These are phyloP conservation scores for Oncorhynchus keta DNA, from an alignment of 2,113 vertebrate genomes.

Conservation along the genomic window DNA sequence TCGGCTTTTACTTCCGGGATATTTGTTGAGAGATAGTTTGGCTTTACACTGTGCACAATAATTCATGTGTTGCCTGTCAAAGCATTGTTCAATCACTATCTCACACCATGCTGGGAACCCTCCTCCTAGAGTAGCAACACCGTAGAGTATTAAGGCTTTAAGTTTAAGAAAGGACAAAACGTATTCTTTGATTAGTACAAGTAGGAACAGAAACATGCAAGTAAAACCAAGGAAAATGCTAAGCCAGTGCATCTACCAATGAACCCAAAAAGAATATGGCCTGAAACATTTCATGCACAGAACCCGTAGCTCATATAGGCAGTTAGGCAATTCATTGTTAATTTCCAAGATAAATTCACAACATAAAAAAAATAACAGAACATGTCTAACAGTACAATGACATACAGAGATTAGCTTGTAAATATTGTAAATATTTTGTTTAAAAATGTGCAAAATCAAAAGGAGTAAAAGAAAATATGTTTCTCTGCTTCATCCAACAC, in stretches of 20 bases:
- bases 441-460: neutral
- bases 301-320: neutral
- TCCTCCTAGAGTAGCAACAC: constrained; percentile 6
- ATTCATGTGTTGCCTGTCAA: neutral
- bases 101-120: neutral
- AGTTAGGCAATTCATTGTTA: neutral
- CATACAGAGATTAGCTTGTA: neutral
- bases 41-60: constrained; percentile 2
- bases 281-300: neutral
- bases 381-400: neutral
- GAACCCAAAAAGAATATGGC: neutral
- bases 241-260: neutral
- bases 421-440: neutral
- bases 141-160: constrained; percentile 1
- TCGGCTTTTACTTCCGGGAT: constrained; percentile 50
- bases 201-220: constrained; percentile 25
- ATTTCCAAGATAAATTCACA: neutral
- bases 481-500: too few species aligned
- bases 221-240: constrained; percentile 18
- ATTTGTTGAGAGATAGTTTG: neutral
- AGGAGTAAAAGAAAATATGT: neutral
- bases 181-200: constrained; percentile 17
- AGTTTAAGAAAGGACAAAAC: constrained; percentile 6
- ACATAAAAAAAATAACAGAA: neutral
- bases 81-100: neutral